Conservation (phyloP, 2,113 vertebrate genomes). For the Saccopteryx bilineata region DNA sequence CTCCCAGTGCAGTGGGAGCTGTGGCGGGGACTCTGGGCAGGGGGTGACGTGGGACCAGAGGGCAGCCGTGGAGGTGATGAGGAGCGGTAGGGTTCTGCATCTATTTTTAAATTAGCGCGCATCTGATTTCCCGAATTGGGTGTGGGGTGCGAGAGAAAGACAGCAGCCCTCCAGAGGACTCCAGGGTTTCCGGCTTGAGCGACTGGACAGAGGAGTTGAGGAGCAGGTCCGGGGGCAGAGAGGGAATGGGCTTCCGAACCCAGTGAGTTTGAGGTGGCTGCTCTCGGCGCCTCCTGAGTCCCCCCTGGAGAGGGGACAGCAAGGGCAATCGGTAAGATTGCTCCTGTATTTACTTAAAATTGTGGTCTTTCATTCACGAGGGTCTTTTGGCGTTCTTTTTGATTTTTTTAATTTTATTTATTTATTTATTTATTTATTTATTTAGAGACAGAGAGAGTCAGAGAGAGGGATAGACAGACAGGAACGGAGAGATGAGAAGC, state of each 20-base stretch:
- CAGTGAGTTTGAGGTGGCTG: neutral
- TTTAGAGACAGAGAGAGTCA: too few relatives aligned
- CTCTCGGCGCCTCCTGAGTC: neutral
- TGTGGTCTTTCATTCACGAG: neutral
- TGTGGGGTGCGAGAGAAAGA: neutral
- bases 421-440: too few relatives aligned
- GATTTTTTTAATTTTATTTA: neutral
- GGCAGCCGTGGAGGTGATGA: neutral
- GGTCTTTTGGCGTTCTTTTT: neutral
- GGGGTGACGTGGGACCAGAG: neutral
- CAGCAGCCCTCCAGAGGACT: neutral
- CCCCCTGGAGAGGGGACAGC: fast-evolving
- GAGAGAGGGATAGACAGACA: too few relatives aligned
- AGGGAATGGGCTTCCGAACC: neutral
- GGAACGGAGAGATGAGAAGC: too few relatives aligned
- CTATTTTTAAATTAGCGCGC: neutral
- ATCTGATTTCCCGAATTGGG: neutral
- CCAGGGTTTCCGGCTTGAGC: neutral
- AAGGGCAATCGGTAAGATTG: neutral
- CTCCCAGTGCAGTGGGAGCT: neutral
- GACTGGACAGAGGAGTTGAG: neutral
- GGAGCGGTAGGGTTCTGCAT: neutral
- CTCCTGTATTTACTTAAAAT: neutral
- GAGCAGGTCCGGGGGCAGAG: neutral
- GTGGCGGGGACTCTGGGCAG: neutral